These are phyloP conservation scores for Paralvinella palmiformis DNA, from an alignment of 1,140 invertebrate genomes.

Conservation along the genomic window DNA sequence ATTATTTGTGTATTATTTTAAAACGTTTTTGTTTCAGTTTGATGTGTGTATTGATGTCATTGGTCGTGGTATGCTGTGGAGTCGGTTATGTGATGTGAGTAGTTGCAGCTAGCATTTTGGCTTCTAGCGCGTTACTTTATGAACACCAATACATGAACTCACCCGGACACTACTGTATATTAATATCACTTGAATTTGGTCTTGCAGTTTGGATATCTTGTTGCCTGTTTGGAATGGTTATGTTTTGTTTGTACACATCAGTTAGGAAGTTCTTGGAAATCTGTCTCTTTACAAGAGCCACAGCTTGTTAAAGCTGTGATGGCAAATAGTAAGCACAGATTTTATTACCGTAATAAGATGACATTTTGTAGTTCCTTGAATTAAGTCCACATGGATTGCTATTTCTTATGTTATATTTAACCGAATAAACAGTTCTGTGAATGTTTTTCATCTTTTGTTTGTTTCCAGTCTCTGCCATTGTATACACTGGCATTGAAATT, in stretches of 20 bases:
- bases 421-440: too few relatives aligned
- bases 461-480: too few relatives aligned
- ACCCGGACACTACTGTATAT: too few relatives aligned
- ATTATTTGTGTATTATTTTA: too few relatives aligned
- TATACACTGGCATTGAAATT: too few relatives aligned
- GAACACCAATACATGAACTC: too few relatives aligned
- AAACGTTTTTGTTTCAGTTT: conserved; percentile 4
- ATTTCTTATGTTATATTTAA: too few relatives aligned
- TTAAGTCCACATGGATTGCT: too few relatives aligned
- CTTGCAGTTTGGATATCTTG: conserved; percentile 7
- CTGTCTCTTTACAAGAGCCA: not conserved
- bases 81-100: conserved; percentile 4
- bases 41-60: not conserved
- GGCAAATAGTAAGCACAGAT: not conserved
- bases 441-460: too few relatives aligned
- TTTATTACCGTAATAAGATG: not conserved
- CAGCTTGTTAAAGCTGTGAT: conserved; percentile 2
- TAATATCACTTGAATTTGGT: not conserved
- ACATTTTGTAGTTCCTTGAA: too few relatives aligned
- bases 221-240: conserved; percentile 3
- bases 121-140: too few relatives aligned
- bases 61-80: conserved; percentile 2
- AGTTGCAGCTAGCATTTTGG: too few relatives aligned
- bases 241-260: conserved; percentile 7
- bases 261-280: not conserved